A percentile compares a stretch with the other conserved stretches of the same genome.
Conservation (phyloP, 1,140 invertebrate genomes). For the Danaus plexippus region DNA sequence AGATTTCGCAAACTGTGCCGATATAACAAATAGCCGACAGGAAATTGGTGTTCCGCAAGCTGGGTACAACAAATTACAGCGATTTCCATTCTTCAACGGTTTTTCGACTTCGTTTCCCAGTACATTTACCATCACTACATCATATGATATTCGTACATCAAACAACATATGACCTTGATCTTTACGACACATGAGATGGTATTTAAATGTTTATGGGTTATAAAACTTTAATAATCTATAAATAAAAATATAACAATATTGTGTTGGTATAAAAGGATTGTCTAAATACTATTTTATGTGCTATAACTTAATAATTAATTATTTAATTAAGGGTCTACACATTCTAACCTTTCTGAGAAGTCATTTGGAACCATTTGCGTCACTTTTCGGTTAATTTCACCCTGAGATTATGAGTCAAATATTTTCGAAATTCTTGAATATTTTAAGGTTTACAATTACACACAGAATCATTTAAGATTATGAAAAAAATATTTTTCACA, state of each 20-base stretch:
- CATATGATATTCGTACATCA: constrained; percentile 6
- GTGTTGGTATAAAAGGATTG: constrained; percentile 7
- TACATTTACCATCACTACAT: constrained; percentile 10
- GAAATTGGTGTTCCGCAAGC: constrained; percentile 38
- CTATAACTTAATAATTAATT: constrained; percentile 3
- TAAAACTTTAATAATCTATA: constrained; percentile 1
- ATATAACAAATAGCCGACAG: constrained; percentile 34
- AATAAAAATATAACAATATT: constrained; percentile 12
- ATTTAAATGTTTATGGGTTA: constrained; percentile 1
- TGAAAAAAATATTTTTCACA: too few relatives aligned
- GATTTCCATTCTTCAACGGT: constrained; percentile 34
- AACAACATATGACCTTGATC: background rate
- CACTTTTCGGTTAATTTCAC: too few relatives aligned
- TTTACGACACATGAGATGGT: too few relatives aligned
- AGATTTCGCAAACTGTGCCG: constrained; percentile 14
- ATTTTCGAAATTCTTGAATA: too few relatives aligned
- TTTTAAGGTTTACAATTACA: too few relatives aligned
- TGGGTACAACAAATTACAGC: constrained; percentile 40
- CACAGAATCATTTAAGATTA: too few relatives aligned
- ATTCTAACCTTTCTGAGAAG: constrained; percentile 4
- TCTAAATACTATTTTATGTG: constrained; percentile 1
- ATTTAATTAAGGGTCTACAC: constrained; percentile 6
- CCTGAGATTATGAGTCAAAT: too few relatives aligned
- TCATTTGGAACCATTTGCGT: constrained; percentile 4
- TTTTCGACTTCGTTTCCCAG: constrained; percentile 18